Evolutionary conservation across 2,888 invertebrate genomes (phyloP), one percentile per base, ranked within the genome.

Genomic region (Cecidostiba fungosa): DNA sequence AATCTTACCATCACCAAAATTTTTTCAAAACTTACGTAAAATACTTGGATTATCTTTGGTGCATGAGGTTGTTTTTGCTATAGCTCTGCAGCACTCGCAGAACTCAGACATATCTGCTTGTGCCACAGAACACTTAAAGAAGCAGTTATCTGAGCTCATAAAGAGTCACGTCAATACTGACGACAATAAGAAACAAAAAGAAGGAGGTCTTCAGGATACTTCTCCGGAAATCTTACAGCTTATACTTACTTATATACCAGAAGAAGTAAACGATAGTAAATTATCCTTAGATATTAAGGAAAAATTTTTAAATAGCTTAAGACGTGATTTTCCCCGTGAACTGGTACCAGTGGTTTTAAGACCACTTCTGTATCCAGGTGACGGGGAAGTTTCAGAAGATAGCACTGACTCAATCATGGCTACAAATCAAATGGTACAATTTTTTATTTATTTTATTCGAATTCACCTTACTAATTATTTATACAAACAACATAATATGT

Each of bases 31-130:
- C 92, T 95, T 99, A 90, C 97, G 97, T 94, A 97, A 97, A 95
- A 95, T 97, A 91, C 95, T 98, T 91, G 97, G 97, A 93, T 95
- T 98, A 91, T 97, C 97, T 87, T 96, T 97, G 90, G 96, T 98
- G 74, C 98, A 98, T 94, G 98, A 99, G 95, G 97, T 98, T 91
- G 96, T 97, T 78, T 96, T 98, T 94, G 97, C 97, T 85, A 95
- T 99, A 91, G 97, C 97, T 87, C 94, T 98, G 88, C 95, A 97
- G 89, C 96, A 97, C 92, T 98, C 98, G 26, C 95, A 96, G 72
- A 97, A 96, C 93, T 92, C 95, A 76, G 98, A 98, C 90, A 95
- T 97, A 85, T 95, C 96, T 87, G 94, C 94, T 89, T 94, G 96
- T 91, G 97, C 98, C 43, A 95, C 96, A 89, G 96, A 96, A 90